Percentiles rank a stretch among this genome's conserved stretches.
phyloP scores from a whole-genome alignment of 1,140 invertebrate genomes.

The Anastrepha obliqua region DNA sequence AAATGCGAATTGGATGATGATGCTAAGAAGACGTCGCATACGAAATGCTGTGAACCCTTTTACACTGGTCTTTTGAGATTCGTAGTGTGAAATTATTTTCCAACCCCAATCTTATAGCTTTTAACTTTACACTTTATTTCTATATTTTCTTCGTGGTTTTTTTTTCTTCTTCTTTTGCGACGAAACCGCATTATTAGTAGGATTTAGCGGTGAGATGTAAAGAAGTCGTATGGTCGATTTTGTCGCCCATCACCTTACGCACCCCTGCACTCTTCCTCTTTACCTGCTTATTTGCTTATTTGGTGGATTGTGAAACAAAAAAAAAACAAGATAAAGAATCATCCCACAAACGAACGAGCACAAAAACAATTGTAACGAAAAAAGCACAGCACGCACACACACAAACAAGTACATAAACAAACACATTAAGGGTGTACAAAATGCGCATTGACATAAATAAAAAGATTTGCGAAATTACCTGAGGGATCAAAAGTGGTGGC shows the following conservation, averaged over 20 bases:
- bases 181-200: conserved; percentile 73
- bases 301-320: no score
- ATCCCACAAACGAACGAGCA: neutral
- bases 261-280: neutral
- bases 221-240: conserved; percentile 54
- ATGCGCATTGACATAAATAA: conserved; percentile 71
- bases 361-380: neutral
- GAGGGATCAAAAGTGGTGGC: conserved; percentile 57
- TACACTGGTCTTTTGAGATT: conserved; percentile 20
- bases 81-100: neutral
- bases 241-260: neutral
- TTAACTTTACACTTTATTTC: conserved; percentile 36
- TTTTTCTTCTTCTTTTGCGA: conserved; percentile 62
- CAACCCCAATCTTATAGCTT: neutral
- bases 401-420: neutral
- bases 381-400: neutral
- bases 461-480: conserved; percentile 72
- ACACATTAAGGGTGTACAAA: neutral
- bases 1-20: conserved; percentile 44
- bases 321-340: neutral
- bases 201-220: conserved; percentile 61
- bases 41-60: conserved; percentile 53
- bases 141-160: conserved; percentile 13
- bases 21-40: conserved; percentile 54
- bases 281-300: neutral